Base-by-base conservation (phyloP, 2,888 invertebrate genomes). In the Entomobrya multifasciata region DNA sequence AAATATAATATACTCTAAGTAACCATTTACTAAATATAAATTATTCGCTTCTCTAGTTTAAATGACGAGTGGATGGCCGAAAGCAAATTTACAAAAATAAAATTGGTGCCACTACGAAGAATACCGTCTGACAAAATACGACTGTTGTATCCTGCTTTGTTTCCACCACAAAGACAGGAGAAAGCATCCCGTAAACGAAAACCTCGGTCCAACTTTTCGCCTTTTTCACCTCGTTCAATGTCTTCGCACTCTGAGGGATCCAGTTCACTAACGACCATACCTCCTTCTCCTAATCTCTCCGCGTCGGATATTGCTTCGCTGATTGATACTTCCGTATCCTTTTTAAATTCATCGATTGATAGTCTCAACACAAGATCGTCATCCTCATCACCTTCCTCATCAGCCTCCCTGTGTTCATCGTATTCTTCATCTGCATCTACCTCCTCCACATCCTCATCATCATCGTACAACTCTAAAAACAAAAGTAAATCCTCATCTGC, bases 61-160 rank as follows among this genome's bases (percentile, higher is more conserved):
- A 88, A 90, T 4, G 91, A 91, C 62, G 91, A 91, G 84, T 91
- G 91, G 91, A 79, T 91, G 44, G 87, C 89, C 10, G 86, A 90
- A 65, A 90, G 89, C 72, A 89, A 91, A 52, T 91, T 79, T 65
- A 62, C 60, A n/a, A 20, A 47, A 27, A 87, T 84, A 20, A 90
- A 89, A 85, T 77, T 86, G 52, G 90, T 91, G 81, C 91, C 91
- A 74, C 86, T 91, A 36, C 88, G 91, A n/a, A 88, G 83, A 57
- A 87, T 91, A 41, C 90, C 91, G 36, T 65, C 89, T 11, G 87
- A 88, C 8, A 90, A 90, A 81, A 87, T 91, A 13, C 86, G 87
- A 17, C n/a, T 90, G 20, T 55, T 91, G 41, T 91, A 88, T 57
- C 90, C 91, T 20, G 87, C 87, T 20, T 77, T 91, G 60, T 90